Evolutionary conservation across 2,888 invertebrate genomes (phyloP), one percentile per base, ranked within the genome.

Genomic region (Acleris holmiana): DNA sequence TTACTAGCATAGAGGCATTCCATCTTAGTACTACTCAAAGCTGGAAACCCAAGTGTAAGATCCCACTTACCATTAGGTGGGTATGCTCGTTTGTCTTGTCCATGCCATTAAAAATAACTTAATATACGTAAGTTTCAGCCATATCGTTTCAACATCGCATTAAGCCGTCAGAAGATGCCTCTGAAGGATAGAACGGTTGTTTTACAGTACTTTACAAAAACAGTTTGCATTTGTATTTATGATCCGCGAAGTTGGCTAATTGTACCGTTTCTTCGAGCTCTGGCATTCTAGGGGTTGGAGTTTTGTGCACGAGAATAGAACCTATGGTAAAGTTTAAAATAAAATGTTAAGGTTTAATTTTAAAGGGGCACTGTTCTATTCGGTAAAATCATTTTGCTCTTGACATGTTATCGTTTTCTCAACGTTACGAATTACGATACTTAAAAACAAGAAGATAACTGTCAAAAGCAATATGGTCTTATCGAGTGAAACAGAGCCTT

Each of bases 141-240:
- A 41, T 10, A 53, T 19, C 40, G 58, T 40, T 54, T 10, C 21
- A 35, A 44, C 49, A 55, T 50, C 54, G 46, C 49, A 35, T 35
- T 29, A 25, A 4, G 35, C 40, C 41, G 41, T 23, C 40, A 21
- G 48, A 51, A 48, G 49, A 51, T 55, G 46, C 41, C n/a, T 40
- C 29, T 55, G 41, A 59, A 54, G 47, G n/a, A 57, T 44, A 60
- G 48, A 62, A 63, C 63, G 62, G 61, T 70, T 68, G 67, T 70
- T 70, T 70, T 70, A 70, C 68, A 70, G 59, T 68, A 68, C 67
- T 70, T 70, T 61, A 61, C 63, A 67, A 66, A 69, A 68, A 68
- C 70, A 70, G 67, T 70, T 70, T 66, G 51, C 68, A 70, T 70
- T 70, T 68, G 63, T 68, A 70, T 70, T 70, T 70, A 70, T 66